These are phyloP conservation scores for Bovichtus diacanthus DNA, from an alignment of 2,797 vertebrate genomes.

Conservation along the genomic window DNA sequence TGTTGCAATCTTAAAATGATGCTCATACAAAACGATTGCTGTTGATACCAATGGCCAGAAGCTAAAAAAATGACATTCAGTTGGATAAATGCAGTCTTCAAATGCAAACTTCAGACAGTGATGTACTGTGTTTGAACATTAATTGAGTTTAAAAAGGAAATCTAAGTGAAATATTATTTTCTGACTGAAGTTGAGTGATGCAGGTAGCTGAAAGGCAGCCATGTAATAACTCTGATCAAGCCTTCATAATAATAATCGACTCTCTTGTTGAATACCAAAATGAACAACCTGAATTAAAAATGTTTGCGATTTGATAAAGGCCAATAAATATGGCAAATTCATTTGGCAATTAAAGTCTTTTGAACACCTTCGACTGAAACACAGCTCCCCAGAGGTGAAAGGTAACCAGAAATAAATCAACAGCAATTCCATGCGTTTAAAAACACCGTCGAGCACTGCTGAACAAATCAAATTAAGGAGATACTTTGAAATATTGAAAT, in stretches of 20 bases:
- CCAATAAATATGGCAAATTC: background rate
- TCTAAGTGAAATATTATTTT: background rate
- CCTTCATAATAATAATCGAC: slow-evolving; percentile 8
- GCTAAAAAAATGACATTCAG: background rate
- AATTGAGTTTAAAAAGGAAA: background rate
- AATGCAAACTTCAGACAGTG: background rate
- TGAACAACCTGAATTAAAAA: slow-evolving; percentile 7
- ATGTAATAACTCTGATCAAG: slow-evolving; percentile 21
- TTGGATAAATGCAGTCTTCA: background rate
- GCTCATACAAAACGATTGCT: background rate
- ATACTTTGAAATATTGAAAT: background rate
- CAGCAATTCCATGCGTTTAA: background rate
- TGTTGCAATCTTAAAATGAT: background rate
- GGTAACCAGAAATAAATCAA: background rate
- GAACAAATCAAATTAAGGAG: background rate
- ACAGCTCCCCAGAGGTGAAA: background rate
- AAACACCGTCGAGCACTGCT: background rate
- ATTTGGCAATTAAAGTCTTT: background rate
- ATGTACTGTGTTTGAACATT: background rate
- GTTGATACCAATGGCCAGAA: background rate
- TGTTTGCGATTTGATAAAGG: slow-evolving; percentile 2
- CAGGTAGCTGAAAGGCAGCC: background rate
- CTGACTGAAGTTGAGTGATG: slow-evolving; percentile 3
- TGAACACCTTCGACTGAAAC: background rate
- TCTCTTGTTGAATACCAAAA: slow-evolving; percentile 7